Conservation (phyloP, 2,888 invertebrate species). For the Patella pellucida region DNA sequence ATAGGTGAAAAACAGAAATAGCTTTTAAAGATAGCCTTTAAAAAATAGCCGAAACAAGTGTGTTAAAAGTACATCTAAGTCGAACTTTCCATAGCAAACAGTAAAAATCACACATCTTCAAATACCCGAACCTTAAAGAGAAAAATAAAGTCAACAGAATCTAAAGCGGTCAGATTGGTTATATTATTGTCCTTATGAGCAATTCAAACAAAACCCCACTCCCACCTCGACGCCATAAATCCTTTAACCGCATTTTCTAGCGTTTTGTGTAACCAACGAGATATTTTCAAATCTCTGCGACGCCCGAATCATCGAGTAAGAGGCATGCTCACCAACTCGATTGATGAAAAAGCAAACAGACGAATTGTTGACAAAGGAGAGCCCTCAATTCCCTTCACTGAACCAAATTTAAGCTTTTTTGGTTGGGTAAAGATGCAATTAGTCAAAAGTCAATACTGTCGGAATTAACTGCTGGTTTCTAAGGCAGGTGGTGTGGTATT, state of each 20-base stretch:
- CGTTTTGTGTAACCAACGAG: not conserved
- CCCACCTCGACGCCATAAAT: not conserved
- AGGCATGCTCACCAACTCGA: not conserved
- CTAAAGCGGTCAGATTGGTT: not conserved
- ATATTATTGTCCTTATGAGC: conserved; percentile 3
- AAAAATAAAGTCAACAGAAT: too few species aligned
- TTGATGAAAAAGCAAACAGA: not conserved
- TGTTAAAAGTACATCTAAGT: not conserved
- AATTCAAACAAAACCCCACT: not conserved
- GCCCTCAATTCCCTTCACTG: not conserved
- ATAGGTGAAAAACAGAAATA: too few species aligned
- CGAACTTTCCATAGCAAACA: too few species aligned
- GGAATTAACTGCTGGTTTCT: too few species aligned
- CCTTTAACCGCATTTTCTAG: not conserved
- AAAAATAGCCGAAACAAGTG: not conserved
- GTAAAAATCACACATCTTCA: too few species aligned
- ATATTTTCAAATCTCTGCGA: not conserved
- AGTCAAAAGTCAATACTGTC: not conserved
- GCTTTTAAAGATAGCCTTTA: not conserved
- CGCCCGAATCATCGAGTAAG: not conserved
- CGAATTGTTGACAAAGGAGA: not conserved
- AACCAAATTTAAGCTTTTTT: not conserved
- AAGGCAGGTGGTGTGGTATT: too few species aligned
- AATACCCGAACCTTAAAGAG: too few species aligned
- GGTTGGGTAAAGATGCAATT: not conserved